Percentiles rank a stretch among this genome's conserved stretches.
Evolutionary conservation across 2,113 vertebrate genomes (phyloP).

Genomic region (Phaethornis superciliosus): DNA sequence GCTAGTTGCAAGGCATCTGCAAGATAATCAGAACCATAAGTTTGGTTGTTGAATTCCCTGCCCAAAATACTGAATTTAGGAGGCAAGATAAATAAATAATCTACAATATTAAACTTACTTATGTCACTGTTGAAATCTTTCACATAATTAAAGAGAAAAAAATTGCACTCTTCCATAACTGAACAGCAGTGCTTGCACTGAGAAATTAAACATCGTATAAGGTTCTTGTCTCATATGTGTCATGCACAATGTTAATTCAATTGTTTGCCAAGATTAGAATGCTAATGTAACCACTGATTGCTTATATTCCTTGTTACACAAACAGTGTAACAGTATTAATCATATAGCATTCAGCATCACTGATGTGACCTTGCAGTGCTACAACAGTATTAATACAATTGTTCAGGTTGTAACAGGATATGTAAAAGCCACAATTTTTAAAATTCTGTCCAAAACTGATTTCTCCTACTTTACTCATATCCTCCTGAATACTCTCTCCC

Average conservation of each 20-base stretch:
- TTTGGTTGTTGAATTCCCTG: background rate
- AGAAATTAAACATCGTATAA: background rate
- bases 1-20: background rate
- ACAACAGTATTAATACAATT: background rate
- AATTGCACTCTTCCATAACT: background rate
- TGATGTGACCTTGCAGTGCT: background rate
- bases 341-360: background rate
- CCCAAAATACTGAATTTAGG: background rate
- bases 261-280: background rate
- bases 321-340: background rate
- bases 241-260: background rate
- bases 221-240: background rate
- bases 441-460: background rate
- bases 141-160: background rate
- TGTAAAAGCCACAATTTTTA: background rate
- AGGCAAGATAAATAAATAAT: background rate
- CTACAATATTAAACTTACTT: background rate
- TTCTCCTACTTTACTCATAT: background rate
- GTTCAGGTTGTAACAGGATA: background rate
- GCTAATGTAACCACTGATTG: background rate
- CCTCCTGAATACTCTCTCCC: background rate
- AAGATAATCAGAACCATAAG: background rate
- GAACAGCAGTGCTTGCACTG: background rate
- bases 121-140: background rate
- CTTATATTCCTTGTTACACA: background rate